Conservation (phyloP, 2,797 vertebrate genomes). For the Gymnodraco acuticeps region DNA sequence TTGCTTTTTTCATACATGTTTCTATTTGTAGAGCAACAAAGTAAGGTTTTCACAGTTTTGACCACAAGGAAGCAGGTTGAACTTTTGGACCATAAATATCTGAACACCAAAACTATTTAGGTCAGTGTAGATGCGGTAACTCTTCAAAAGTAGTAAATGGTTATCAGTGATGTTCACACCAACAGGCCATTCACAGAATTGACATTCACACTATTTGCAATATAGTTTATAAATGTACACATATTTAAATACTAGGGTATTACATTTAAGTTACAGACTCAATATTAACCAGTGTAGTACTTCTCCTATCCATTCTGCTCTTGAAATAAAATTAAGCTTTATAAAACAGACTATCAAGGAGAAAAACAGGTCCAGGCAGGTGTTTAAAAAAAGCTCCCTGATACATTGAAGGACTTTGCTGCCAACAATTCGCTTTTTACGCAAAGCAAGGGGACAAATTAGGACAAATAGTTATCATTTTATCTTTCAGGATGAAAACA, state of each 20-base stretch:
- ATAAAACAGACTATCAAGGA: slow-evolving; percentile 3
- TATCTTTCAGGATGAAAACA: slow-evolving; percentile 47
- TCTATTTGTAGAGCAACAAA: neutral
- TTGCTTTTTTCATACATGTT: neutral
- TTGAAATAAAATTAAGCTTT: neutral
- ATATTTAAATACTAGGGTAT: neutral
- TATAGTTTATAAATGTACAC: neutral
- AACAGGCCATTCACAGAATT: neutral
- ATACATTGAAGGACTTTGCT: slow-evolving; percentile 34
- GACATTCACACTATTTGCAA: neutral
- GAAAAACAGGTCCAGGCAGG: slow-evolving; percentile 34
- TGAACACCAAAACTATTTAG: neutral
- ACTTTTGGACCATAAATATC: neutral
- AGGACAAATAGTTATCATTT: slow-evolving; percentile 53
- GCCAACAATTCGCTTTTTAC: slow-evolving; percentile 47
- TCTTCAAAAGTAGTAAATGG: neutral
- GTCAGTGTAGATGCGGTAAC: neutral
- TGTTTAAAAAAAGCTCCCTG: slow-evolving; percentile 15
- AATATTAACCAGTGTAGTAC: neutral
- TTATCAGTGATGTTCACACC: neutral
- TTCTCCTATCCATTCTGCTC: neutral
- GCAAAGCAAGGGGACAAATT: slow-evolving; percentile 48
- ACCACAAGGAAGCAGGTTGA: neutral
- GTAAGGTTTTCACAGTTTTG: neutral
- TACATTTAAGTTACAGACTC: neutral